Evolutionary conservation across 2,888 invertebrate species (phyloP).

Genomic region (Callyntrura guangdongensis): DNA sequence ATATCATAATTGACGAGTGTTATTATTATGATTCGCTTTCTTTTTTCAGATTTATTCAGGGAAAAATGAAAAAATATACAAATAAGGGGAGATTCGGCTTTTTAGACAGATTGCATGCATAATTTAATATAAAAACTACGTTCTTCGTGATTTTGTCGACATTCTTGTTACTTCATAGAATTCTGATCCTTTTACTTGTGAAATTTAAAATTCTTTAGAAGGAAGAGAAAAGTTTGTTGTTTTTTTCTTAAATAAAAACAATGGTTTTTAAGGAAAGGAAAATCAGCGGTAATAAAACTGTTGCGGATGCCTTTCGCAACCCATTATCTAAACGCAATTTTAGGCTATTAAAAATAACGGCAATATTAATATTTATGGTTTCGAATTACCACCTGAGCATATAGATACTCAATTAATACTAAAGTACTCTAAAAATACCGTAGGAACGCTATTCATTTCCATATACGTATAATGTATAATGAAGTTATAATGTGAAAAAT

Average conservation of each 20-base stretch:
- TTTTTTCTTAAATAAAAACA: not conserved
- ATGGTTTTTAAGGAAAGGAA: not conserved
- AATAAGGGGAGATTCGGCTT: slow-evolving; percentile 27
- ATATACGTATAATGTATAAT: not conserved
- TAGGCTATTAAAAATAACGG: slow-evolving; percentile 36
- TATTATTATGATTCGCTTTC: slow-evolving; percentile 40
- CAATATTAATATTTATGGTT: slow-evolving; percentile 51
- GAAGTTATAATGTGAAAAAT: too few species aligned
- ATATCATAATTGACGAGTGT: slow-evolving; percentile 63
- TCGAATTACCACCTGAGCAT: slow-evolving; percentile 34
- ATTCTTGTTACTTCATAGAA: not conserved
- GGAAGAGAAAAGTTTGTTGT: not conserved
- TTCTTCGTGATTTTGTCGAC: not conserved
- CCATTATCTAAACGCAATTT: not conserved
- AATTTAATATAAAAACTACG: slow-evolving; percentile 12
- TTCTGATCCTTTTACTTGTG: not conserved
- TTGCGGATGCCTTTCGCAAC: not conserved
- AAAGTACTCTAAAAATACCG: not conserved
- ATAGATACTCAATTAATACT: slow-evolving; percentile 34
- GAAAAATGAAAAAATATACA: slow-evolving; percentile 35
- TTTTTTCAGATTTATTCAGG: slow-evolving; percentile 61
- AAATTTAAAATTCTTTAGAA: not conserved
- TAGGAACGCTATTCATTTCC: slow-evolving; percentile 9
- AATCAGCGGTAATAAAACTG: not conserved
- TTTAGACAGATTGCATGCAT: not conserved